Percentiles rank a stretch among this genome's conserved stretches.
phyloP scores from a whole-genome alignment of 2,888 invertebrate species.

The Andrena bucephala region DNA sequence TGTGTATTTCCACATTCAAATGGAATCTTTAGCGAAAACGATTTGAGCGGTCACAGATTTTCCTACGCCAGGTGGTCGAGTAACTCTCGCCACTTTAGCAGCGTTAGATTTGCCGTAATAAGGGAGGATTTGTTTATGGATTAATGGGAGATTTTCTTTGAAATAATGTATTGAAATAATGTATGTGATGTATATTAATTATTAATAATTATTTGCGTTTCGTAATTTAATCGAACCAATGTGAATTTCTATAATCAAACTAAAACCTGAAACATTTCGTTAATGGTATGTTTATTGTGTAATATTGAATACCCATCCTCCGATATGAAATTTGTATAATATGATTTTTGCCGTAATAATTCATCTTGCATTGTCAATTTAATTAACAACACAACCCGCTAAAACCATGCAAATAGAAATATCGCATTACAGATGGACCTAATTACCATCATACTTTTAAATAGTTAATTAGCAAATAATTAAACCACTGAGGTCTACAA shows the following conservation, averaged over 20 bases:
- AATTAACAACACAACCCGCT: no score
- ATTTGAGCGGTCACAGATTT: conserved; percentile 56
- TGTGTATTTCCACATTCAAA: conserved; percentile 62
- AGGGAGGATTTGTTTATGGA: background rate
- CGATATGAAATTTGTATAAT: background rate
- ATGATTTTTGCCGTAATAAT: background rate
- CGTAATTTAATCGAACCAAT: background rate
- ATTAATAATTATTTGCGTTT: background rate
- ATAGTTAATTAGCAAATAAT: no score
- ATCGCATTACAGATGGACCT: no score
- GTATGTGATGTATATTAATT: no score
- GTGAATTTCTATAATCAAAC: background rate
- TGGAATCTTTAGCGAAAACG: conserved; percentile 67
- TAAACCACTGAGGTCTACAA: no score
- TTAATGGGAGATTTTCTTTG: background rate
- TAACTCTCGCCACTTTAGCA: conserved; percentile 3
- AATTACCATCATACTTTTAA: no score
- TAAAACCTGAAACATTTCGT: background rate
- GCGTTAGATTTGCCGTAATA: conserved; percentile 13
- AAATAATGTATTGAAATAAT: background rate
- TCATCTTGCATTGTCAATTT: no score
- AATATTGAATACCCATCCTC: background rate
- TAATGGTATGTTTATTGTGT: background rate
- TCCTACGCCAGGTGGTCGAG: conserved; percentile 1
- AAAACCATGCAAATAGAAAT: no score